Conservation (phyloP, 2,797 vertebrate species). For the Argyrosomus regius region DNA sequence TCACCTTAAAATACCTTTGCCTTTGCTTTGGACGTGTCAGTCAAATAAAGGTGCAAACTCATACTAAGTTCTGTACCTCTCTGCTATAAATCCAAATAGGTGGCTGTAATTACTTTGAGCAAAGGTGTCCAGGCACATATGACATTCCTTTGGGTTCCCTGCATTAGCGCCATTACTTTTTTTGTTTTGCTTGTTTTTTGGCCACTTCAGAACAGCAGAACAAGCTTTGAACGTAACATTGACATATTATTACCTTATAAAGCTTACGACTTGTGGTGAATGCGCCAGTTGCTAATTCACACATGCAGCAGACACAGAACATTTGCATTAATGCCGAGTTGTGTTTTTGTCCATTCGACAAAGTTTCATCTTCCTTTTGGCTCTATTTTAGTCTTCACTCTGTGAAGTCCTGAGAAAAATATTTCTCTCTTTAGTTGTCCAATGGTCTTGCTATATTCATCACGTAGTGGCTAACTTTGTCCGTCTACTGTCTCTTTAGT, state of each 20-base stretch:
- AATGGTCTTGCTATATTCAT: too few species aligned
- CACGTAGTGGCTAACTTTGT: too few species aligned
- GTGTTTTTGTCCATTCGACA: not conserved
- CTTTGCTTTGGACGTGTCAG: slow-evolving; percentile 37
- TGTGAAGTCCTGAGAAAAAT: not conserved
- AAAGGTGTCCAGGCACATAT: not conserved
- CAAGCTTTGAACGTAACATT: not conserved
- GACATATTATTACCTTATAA: not conserved
- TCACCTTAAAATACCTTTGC: slow-evolving; percentile 75
- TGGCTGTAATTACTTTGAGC: not conserved
- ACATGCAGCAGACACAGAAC: not conserved
- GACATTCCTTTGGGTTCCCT: not conserved
- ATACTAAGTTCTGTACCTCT: not conserved
- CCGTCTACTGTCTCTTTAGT: too few species aligned
- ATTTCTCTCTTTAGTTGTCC: too few species aligned
- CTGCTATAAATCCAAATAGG: slow-evolving; percentile 1
- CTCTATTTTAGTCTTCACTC: not conserved
- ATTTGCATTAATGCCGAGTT: not conserved
- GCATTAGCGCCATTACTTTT: not conserved
- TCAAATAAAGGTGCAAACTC: slow-evolving; percentile 36
- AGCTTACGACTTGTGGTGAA: not conserved
- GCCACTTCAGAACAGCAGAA: not conserved
- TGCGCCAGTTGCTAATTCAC: not conserved
- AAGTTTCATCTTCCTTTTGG: not conserved
- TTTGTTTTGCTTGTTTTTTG: not conserved